Evolutionary conservation across 2,797 vertebrate genomes (phyloP).

Genomic region (Tokudaia tokunoshimensis): DNA sequence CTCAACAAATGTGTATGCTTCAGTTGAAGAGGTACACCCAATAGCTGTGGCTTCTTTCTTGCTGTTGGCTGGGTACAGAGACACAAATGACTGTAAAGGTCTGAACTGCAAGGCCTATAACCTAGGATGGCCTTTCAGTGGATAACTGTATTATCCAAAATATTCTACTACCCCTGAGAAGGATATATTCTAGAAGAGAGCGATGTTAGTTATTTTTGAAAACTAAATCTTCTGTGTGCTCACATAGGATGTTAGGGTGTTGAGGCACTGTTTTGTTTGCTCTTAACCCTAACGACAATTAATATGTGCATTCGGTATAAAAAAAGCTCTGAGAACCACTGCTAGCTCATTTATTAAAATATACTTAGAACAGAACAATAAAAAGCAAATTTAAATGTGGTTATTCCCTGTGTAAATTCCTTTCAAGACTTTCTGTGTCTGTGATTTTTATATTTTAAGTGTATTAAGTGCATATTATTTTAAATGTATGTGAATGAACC

Average conservation of each 20-base stretch:
- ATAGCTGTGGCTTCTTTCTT: background rate
- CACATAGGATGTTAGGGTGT: background rate
- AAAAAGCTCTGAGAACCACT: constrained; percentile 13
- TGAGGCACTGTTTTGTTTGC: background rate
- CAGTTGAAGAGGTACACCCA: background rate
- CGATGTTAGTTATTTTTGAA: constrained; percentile 21
- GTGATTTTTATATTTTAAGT: background rate
- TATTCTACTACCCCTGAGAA: constrained; percentile 47
- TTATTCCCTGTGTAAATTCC: background rate
- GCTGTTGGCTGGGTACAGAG: background rate
- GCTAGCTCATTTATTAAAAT: background rate
- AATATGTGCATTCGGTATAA: constrained; percentile 48
- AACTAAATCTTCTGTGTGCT: background rate
- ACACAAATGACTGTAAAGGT: background rate
- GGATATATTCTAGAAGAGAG: constrained; percentile 32
- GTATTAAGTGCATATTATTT: background rate
- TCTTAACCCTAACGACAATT: constrained; percentile 18
- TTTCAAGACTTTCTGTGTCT: background rate
- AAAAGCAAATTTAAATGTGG: constrained; percentile 49
- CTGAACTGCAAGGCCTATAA: background rate
- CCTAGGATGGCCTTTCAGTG: background rate
- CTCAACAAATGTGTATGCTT: background rate
- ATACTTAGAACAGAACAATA: background rate
- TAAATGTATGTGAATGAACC: background rate
- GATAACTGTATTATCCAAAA: background rate